Evolutionary conservation across 2,888 invertebrate genomes (phyloP).

Genomic region (Nezara viridula): DNA sequence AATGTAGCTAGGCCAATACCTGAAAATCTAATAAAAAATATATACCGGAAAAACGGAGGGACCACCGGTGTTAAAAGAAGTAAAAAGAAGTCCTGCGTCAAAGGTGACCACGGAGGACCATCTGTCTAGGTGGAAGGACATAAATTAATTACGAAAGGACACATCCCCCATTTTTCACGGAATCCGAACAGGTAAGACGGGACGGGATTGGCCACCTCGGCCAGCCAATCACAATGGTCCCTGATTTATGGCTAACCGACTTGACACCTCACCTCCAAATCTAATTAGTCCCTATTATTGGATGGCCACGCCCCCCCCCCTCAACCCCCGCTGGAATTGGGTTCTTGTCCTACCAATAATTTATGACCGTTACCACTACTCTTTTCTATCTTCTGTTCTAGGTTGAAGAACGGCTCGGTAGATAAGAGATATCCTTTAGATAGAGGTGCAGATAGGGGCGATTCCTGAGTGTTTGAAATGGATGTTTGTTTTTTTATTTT

Average conservation of each 20-base stretch:
- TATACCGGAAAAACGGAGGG: neutral
- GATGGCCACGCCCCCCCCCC: conserved; percentile 48
- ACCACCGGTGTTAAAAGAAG: conserved; percentile 13
- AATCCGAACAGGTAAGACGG: conserved; percentile 44
- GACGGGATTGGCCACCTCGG: conserved; percentile 45
- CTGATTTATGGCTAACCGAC: conserved; percentile 49
- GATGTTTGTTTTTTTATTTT: neutral
- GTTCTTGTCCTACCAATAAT: conserved; percentile 37
- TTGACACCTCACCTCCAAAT: conserved; percentile 57
- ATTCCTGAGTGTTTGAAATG: conserved; percentile 21
- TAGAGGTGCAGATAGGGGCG: neutral
- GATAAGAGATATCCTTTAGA: conserved; percentile 43
- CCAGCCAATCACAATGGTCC: conserved; percentile 39
- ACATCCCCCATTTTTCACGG: conserved; percentile 46
- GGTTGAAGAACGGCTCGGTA: conserved; percentile 8
- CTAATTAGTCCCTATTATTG: conserved; percentile 62
- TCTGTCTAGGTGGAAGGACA: conserved; percentile 10
- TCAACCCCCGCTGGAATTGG: conserved; percentile 52
- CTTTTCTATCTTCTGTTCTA: conserved; percentile 39
- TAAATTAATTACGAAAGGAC: conserved; percentile 48
- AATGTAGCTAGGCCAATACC: neutral
- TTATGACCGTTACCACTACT: conserved; percentile 35
- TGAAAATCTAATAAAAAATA: neutral
- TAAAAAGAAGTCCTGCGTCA: conserved; percentile 41
- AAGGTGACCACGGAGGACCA: conserved; percentile 46